Percentiles rank a stretch among this genome's conserved stretches.
phyloP scores from a whole-genome alignment of 1,140 invertebrate genomes.

The Ericerus pela region DNA sequence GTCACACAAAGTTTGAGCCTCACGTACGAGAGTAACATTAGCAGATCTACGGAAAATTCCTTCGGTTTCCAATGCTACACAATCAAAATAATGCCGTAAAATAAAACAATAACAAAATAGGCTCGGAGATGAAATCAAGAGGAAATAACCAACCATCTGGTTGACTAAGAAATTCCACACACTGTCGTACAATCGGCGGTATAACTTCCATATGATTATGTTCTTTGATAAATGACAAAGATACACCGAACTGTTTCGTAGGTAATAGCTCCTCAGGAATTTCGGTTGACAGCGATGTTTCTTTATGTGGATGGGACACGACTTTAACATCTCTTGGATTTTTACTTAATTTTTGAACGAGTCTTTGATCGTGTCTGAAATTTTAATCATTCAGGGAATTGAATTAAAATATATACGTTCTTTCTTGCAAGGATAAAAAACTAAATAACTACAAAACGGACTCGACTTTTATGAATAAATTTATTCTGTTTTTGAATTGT shows the following conservation, averaged over 20 bases:
- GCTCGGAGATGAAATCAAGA: background rate
- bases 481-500: no score
- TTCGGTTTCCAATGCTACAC: slow-evolving; percentile 79
- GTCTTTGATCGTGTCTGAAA: slow-evolving; percentile 52
- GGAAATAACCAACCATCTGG: slow-evolving; percentile 52
- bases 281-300: slow-evolving; percentile 15
- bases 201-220: slow-evolving; percentile 64
- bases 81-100: slow-evolving; percentile 16
- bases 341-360: slow-evolving; percentile 40
- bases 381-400: slow-evolving; percentile 18
- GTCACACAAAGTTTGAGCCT: slow-evolving; percentile 72
- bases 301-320: background rate
- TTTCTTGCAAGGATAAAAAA: background rate
- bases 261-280: slow-evolving; percentile 37
- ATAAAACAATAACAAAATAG: background rate
- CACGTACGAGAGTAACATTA: slow-evolving; percentile 63
- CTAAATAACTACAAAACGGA: slow-evolving; percentile 18
- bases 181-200: slow-evolving; percentile 76
- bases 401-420: background rate
- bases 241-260: slow-evolving; percentile 86
- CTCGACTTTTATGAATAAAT: slow-evolving; percentile 17
- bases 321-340: slow-evolving; percentile 17
- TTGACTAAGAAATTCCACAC: slow-evolving; percentile 74
- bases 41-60: slow-evolving; percentile 88
- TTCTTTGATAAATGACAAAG: slow-evolving; percentile 77